Percentiles rank a stretch among this genome's conserved stretches.
Evolutionary conservation across 2,113 vertebrate genomes (phyloP).

Genomic region (Alexandromys fortis): DNA sequence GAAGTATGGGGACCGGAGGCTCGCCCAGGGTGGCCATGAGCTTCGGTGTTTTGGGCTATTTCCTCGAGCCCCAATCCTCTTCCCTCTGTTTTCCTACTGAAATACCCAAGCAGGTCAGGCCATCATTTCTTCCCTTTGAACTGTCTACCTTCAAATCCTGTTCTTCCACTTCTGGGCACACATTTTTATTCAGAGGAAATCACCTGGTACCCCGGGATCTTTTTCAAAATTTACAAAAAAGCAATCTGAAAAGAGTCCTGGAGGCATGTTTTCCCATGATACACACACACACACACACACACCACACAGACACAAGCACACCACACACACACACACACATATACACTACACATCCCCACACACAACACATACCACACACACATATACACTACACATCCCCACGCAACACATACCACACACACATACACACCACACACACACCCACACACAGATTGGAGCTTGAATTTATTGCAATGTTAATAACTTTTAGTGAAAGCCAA

Average conservation of each 20-base stretch:
- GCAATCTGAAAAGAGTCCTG: not conserved
- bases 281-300: not conserved
- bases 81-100: not conserved
- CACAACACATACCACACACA: not conserved
- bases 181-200: not conserved
- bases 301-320: not conserved
- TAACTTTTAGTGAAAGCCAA: conserved; percentile 40
- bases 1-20: not conserved
- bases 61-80: not conserved
- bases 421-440: not conserved
- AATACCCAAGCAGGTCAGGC: not conserved
- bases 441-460: not conserved
- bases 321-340: not conserved
- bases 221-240: not conserved
- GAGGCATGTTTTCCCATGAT: not conserved
- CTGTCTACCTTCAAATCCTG: not conserved
- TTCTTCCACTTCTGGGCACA: not conserved
- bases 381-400: not conserved
- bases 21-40: not conserved
- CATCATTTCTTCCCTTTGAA: not conserved
- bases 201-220: not conserved
- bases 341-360: not conserved
- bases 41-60: not conserved
- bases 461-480: not conserved
- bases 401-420: not conserved